Base-by-base conservation (phyloP, 1,140 invertebrate genomes). In the Caenorhabditis remanei region DNA sequence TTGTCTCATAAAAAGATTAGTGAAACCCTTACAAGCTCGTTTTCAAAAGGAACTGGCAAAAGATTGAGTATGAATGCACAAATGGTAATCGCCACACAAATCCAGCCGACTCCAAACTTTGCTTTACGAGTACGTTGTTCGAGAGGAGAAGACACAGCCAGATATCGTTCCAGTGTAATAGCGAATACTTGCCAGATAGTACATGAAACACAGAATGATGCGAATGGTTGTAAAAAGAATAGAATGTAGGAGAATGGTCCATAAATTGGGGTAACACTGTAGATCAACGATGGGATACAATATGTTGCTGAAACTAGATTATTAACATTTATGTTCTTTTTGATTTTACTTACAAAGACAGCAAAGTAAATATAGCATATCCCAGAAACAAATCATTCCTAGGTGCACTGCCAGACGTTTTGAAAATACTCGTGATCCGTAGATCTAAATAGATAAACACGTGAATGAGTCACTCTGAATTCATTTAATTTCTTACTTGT, bases 141-240 rank as follows among this genome's bases (percentile, higher is more conserved):
- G 32, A 92, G 48, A 9, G 91, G 91, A 56, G 85, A 71, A 5
- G 90, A 88, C 2, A 92, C 92, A 16, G 92, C 91, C 53, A 65
- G 89, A 83, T 85, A 91, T 89, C 91, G 87, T 88, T 92, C 91
- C 7, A 92, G 83, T 13, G 91, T 92, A 32, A 92, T 92, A 14
- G 92, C 92, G 14, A 91, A 85, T 9, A 91, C 90, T 79, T 92
- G 91, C 91, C 91, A 92, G 58, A 92, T 92, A 48, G 91, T 92
- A 48, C 91, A 91, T 67, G 90, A 91, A 43, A 92, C 90, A 85
- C 91, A 91, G 85, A 92, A 90, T 43, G 86, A 88, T 14, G 91
- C 91, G 79, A 92, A 90, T 9, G 91, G 91, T 85, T 92, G 91
- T 83, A 92, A 89, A 46, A 92, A 84, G 71, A 90, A 92, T 11